A percentile compares a stretch with the other conserved stretches of the same genome.
Evolutionary conservation across 2,797 vertebrate species (phyloP).

Genomic region (Chelidonichthys spinosus): DNA sequence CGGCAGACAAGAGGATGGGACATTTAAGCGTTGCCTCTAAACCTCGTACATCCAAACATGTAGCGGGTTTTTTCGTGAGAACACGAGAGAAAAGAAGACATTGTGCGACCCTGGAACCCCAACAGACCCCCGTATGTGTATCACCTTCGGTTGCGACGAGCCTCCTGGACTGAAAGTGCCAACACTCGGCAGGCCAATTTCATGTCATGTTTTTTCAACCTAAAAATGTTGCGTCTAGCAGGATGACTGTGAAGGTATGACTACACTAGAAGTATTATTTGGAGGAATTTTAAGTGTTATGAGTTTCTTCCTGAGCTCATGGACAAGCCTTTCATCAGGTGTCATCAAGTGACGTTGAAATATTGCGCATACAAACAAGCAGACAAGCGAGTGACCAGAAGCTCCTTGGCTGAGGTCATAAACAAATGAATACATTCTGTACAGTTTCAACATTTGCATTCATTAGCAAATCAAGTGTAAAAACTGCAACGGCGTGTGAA

Average conservation of each 20-base stretch:
- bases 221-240: too few species aligned
- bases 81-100: constrained; percentile 7
- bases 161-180: background rate
- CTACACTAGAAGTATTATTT: too few species aligned
- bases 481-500: too few species aligned
- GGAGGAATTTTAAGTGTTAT: too few species aligned
- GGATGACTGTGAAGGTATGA: too few species aligned
- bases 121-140: background rate
- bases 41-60: constrained; percentile 54
- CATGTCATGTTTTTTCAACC: too few species aligned
- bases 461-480: too few species aligned
- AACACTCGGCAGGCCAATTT: too few species aligned
- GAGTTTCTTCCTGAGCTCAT: background rate
- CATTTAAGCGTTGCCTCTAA: constrained; percentile 62
- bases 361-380: too few species aligned
- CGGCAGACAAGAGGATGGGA: constrained; percentile 64
- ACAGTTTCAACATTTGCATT: too few species aligned
- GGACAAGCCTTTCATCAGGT: fast-evolving
- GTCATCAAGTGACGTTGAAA: background rate
- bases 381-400: background rate
- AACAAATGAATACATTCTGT: background rate
- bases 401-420: background rate
- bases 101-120: constrained; percentile 25
- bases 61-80: constrained; percentile 34
- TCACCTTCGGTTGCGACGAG: background rate